These are phyloP conservation scores for Lutra lutra DNA, from an alignment of 2,797 vertebrate genomes.

Conservation along the genomic window DNA sequence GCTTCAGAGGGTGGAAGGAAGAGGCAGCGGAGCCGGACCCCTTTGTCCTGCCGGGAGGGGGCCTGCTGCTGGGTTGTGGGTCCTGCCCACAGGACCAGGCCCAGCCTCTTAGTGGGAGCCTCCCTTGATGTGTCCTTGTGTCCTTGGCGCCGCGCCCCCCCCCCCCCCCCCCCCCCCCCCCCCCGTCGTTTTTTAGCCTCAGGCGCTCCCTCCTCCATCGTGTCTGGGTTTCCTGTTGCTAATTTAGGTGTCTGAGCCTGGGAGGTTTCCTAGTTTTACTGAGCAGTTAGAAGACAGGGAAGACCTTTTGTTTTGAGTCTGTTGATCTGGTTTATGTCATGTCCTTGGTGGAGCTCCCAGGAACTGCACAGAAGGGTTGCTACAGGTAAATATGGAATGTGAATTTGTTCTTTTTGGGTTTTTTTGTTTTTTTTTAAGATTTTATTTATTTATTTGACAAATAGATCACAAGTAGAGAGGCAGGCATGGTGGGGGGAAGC, in stretches of 20 bases:
- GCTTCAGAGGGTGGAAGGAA: too few relatives aligned
- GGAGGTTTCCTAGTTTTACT: background rate
- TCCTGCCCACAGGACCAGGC: background rate
- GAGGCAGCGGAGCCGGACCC: background rate
- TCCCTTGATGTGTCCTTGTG: background rate
- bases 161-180: too few relatives aligned
- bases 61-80: background rate
- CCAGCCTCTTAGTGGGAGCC: background rate
- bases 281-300: background rate
- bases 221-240: background rate
- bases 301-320: background rate
- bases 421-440: too few relatives aligned
- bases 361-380: background rate
- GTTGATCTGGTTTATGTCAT: background rate
- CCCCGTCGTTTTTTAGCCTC: rapidly evolving
- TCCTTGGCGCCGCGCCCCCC: too few relatives aligned
- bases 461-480: too few relatives aligned
- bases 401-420: background rate
- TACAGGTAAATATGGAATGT: background rate
- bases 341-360: background rate
- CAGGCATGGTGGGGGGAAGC: too few relatives aligned
- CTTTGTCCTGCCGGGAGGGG: background rate
- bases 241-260: background rate
- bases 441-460: too few relatives aligned
- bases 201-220: background rate